Conservation (phyloP, 92 coral and sea anemone genomes). For the Epizoanthus ramosus region DNA sequence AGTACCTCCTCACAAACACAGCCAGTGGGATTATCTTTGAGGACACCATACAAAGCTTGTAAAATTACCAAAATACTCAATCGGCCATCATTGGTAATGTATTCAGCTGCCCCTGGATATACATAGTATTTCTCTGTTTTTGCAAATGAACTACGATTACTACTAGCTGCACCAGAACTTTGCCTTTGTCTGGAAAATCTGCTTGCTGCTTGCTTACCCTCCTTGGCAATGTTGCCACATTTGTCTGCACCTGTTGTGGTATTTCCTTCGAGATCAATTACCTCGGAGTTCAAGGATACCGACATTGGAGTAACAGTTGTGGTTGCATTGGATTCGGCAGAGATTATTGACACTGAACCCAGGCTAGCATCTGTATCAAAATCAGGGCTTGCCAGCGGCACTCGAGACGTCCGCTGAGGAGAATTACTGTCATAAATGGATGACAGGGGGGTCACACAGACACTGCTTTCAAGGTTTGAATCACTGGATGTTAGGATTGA, state of each 20-base stretch:
- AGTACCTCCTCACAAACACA: conserved; percentile 77
- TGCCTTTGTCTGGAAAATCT: conserved; percentile 41
- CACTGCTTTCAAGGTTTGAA: conserved; percentile 36
- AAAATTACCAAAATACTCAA: conserved; percentile 81
- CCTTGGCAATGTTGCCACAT: background rate
- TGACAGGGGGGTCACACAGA: conserved; percentile 34
- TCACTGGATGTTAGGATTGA: conserved; percentile 42
- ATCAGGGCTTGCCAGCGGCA: conserved; percentile 42
- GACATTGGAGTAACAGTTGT: conserved; percentile 16
- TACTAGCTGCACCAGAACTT: conserved; percentile 43
- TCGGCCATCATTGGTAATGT: conserved; percentile 88
- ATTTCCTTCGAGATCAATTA: conserved; percentile 5
- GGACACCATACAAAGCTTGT: conserved; percentile 80
- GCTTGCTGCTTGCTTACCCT: conserved; percentile 7
- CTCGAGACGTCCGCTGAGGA: conserved; percentile 26
- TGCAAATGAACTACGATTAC: conserved; percentile 58
- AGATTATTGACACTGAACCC: conserved; percentile 23
- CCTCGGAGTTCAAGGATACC: conserved; percentile 21
- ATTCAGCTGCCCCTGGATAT: conserved; percentile 89
- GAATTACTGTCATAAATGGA: conserved; percentile 16
- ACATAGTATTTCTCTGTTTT: conserved; percentile 78
- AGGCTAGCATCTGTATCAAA: conserved; percentile 32
- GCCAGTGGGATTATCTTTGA: conserved; percentile 81
- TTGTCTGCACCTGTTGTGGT: background rate
- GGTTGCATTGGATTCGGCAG: conserved; percentile 30